phyloP scores from a whole-genome alignment of 2,888 invertebrate genomes.

The Mechanitis messenoides region DNA sequence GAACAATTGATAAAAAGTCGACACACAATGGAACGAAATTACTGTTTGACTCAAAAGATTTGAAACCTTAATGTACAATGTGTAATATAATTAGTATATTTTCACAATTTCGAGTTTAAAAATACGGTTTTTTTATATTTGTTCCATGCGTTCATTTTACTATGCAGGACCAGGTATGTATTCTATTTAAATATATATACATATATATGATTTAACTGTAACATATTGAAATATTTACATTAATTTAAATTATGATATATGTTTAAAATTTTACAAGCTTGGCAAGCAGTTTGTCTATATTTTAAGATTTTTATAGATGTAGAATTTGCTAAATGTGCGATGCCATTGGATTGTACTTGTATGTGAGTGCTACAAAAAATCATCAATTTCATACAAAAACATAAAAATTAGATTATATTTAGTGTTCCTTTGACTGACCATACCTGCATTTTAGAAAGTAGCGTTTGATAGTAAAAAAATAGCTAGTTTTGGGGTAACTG shows the following conservation, averaged over 20 bases:
- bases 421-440: slow-evolving; percentile 18
- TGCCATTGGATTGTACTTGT: slow-evolving; percentile 24
- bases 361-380: slow-evolving; percentile 21
- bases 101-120: slow-evolving; percentile 14
- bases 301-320: slow-evolving; percentile 23
- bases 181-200: slow-evolving; percentile 10
- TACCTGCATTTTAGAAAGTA: slow-evolving; percentile 25
- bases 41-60: slow-evolving; percentile 54
- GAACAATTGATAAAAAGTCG: slow-evolving; percentile 58
- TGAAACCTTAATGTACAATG: slow-evolving; percentile 29
- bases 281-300: slow-evolving; percentile 19
- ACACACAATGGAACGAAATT: slow-evolving; percentile 47
- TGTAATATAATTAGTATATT: slow-evolving; percentile 17
- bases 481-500: slow-evolving; percentile 17
- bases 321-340: slow-evolving; percentile 27
- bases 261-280: slow-evolving; percentile 19
- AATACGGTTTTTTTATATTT: slow-evolving; percentile 35
- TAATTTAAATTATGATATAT: slow-evolving; percentile 21
- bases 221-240: slow-evolving; percentile 21
- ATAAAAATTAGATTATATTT: slow-evolving; percentile 24
- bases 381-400: slow-evolving; percentile 23
- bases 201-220: slow-evolving; percentile 10
- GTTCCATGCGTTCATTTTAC: slow-evolving; percentile 52
- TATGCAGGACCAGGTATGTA: slow-evolving; percentile 68
- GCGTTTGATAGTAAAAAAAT: slow-evolving; percentile 18